Percentiles rank a stretch among this genome's conserved stretches.
phyloP scores from a whole-genome alignment of 2,113 vertebrate species.

The Brienomyrus longianalis region DNA sequence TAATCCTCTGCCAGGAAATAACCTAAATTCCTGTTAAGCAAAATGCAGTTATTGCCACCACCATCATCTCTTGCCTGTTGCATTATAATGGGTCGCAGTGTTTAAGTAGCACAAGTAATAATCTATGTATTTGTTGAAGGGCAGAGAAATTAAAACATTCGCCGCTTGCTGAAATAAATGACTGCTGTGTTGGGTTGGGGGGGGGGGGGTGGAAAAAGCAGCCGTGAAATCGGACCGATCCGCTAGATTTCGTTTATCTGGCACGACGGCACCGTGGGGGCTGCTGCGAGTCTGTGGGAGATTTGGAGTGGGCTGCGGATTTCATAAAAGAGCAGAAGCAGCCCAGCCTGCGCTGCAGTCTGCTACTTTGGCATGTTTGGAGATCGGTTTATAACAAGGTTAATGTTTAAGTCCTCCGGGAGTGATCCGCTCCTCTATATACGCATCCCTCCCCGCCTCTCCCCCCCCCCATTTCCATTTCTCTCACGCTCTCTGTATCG shows the following conservation, averaged over 20 bases:
- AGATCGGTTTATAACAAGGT: slow-evolving; percentile 54
- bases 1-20: slow-evolving; percentile 12
- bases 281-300: slow-evolving; percentile 64
- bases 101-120: not conserved
- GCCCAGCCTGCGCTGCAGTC: slow-evolving; percentile 56
- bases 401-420: slow-evolving; percentile 53
- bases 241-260: slow-evolving; percentile 69
- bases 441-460: not conserved
- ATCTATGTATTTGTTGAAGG: not conserved
- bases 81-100: not conserved
- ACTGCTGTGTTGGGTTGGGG: slow-evolving; percentile 45
- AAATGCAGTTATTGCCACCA: not conserved
- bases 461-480: slow-evolving; percentile 20
- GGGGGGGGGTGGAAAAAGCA: slow-evolving; percentile 54
- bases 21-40: not conserved
- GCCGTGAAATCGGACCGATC: slow-evolving; percentile 65
- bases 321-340: slow-evolving; percentile 53
- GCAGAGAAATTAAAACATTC: slow-evolving; percentile 15
- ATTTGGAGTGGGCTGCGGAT: slow-evolving; percentile 62
- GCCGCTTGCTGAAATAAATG: slow-evolving; percentile 17
- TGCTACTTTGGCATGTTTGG: slow-evolving; percentile 51
- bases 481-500: slow-evolving; percentile 26
- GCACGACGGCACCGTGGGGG: slow-evolving; percentile 57
- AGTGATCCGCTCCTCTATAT: not conserved
- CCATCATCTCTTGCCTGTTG: not conserved